Evolutionary conservation across 2,797 vertebrate genomes (phyloP).

Genomic region (Pachyuromys duprasi): DNA sequence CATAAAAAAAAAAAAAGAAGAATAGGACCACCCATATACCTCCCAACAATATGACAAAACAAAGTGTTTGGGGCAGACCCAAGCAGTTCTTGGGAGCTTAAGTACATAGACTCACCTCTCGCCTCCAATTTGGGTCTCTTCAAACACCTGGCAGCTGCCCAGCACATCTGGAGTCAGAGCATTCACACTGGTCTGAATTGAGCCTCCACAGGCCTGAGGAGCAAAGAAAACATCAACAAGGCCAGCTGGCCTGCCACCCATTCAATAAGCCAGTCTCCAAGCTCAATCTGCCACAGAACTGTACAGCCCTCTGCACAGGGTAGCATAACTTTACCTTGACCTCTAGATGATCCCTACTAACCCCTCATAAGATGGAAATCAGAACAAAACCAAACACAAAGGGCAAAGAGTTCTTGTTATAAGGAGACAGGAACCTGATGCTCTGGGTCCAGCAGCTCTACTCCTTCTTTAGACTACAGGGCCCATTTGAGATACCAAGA

Average conservation of each 20-base stretch:
- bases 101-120: constrained; percentile 90
- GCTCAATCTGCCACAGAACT: background rate
- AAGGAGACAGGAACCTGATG: background rate
- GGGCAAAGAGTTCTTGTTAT: background rate
- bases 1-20: too few species aligned
- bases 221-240: background rate
- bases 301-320: background rate
- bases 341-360: background rate
- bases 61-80: background rate
- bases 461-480: background rate
- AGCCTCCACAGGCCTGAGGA: constrained; percentile 95
- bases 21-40: background rate
- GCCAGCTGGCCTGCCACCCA: background rate
- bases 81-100: background rate
- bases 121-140: constrained; percentile 98
- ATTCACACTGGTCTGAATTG: constrained; percentile 97
- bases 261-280: background rate
- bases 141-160: constrained; percentile 94
- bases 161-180: constrained; percentile 92
- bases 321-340: background rate
- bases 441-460: background rate
- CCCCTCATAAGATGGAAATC: constrained; percentile 71
- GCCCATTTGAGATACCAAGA: background rate
- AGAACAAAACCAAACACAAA: constrained; percentile 75
- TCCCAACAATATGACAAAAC: background rate